Base-by-base conservation (phyloP, 2,888 invertebrate genomes). In the Tuta absoluta region DNA sequence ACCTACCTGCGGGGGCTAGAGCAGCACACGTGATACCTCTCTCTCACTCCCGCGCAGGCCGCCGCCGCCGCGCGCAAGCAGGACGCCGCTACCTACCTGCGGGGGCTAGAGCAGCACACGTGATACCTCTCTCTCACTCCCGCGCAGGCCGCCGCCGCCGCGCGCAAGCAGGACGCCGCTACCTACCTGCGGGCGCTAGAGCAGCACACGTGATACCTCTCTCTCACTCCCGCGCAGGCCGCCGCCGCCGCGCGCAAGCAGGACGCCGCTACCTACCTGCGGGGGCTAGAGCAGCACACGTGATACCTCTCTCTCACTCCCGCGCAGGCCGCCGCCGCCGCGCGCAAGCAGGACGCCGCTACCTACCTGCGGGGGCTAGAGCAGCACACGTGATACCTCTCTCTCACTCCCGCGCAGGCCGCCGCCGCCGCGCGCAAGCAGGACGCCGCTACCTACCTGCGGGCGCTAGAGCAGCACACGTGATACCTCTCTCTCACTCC, bases 31-130 rank as follows among this genome's bases (percentile, higher is more conserved):
- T 56, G 56, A 56, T 56, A 33, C 12, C 11, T 8, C 17, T n/a
- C n/a, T 0, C 90, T 93, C 62, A 94, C 95, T 0, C 91, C 96
- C 19, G 85, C 93, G 63, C 94, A 95, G 77, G 89, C 80, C 67
- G 96, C 96, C 5, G 74, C 80, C 17, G 91, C 92, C 66, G 92
- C 92, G 49, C 81, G 92, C 63, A 89, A 92, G 65, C 84, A 76
- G 45, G 89, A 92, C 73, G 93, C 94, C n/a, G 88, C 86, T 8
- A 72, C 72, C 2, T 85, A 85, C 73, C 78, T 86, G 61, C 56
- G 66, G n/a, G 28, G 70, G 0, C 73, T 79, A 2, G 71, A 64
- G 17, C 56, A 28, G 14, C 56, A 24, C 12, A 56, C 56, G 14
- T 56, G 56, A 56, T 56, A 33, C 12, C 11, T 8, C 17, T n/a